These are phyloP conservation scores for Eucera pruinosa DNA, from an alignment of 2,888 invertebrate species.

Conservation along the genomic window DNA sequence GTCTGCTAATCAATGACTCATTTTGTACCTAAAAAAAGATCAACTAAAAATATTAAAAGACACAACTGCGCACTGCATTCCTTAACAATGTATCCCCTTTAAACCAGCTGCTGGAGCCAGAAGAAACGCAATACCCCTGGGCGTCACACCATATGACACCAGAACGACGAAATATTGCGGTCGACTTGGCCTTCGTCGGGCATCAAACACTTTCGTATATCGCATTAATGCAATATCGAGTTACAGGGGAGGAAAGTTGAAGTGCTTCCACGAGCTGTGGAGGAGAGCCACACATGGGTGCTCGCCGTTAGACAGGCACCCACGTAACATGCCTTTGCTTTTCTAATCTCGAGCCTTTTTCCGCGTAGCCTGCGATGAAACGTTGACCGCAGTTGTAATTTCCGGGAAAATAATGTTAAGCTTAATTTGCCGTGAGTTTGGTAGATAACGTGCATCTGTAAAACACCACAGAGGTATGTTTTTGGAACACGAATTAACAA, in stretches of 20 bases:
- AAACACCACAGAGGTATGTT: too few species aligned
- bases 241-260: constrained; percentile 68
- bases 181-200: constrained; percentile 73
- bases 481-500: too few species aligned
- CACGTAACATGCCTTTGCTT: constrained; percentile 4
- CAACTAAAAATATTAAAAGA: background rate
- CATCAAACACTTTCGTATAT: constrained; percentile 72
- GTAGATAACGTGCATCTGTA: constrained; percentile 36
- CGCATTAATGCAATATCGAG: constrained; percentile 77
- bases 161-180: constrained; percentile 79
- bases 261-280: constrained; percentile 62
- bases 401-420: constrained; percentile 42
- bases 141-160: constrained; percentile 77
- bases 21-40: too few species aligned
- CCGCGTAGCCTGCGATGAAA: background rate
- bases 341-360: constrained; percentile 20
- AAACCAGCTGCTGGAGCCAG: constrained; percentile 55
- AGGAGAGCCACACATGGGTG: constrained; percentile 28
- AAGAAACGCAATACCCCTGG: constrained; percentile 79
- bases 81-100: constrained; percentile 74
- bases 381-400: constrained; percentile 37
- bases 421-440: constrained; percentile 37
- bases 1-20: too few species aligned
- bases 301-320: background rate
- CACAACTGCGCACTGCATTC: constrained; percentile 29